Percentiles rank a stretch among this genome's conserved stretches.
Conservation (phyloP, 2,797 vertebrate genomes). For the Hydrocynus forskahlii region DNA sequence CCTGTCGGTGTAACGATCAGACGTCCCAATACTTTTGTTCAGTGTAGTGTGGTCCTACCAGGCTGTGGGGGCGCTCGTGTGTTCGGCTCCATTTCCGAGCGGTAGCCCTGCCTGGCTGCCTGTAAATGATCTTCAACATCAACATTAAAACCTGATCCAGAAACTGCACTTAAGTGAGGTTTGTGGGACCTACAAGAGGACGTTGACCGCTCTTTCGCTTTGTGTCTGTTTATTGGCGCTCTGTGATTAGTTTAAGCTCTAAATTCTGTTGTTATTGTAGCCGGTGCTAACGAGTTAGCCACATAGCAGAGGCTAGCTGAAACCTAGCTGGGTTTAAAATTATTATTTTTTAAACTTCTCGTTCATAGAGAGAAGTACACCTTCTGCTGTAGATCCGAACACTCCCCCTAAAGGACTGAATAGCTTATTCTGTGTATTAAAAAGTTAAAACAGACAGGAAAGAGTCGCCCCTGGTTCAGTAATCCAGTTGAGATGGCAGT, state of each 20-base stretch:
- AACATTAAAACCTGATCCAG: conserved; percentile 66
- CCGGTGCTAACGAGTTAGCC: neutral
- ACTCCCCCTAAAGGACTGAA: too few relatives aligned
- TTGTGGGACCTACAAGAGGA: neutral
- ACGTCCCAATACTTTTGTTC: too few relatives aligned
- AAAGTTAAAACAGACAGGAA: too few relatives aligned
- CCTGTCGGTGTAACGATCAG: too few relatives aligned
- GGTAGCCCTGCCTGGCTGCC: conserved; percentile 44
- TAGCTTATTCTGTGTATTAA: too few relatives aligned
- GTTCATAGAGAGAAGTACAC: neutral
- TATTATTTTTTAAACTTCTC: neutral
- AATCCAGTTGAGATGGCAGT: too few relatives aligned
- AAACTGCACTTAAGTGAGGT: conserved; percentile 30
- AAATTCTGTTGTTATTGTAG: neutral
- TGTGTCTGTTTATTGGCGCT: neutral
- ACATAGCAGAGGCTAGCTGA: neutral
- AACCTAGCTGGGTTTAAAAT: neutral
- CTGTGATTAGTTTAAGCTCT: neutral
- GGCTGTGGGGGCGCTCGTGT: conserved; percentile 59
- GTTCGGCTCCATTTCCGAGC: conserved; percentile 68
- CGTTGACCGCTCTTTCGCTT: neutral
- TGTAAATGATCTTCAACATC: conserved; percentile 65
- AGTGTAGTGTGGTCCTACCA: conserved; percentile 1
- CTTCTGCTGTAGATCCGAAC: neutral
- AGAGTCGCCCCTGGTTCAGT: too few relatives aligned